phyloP scores from a whole-genome alignment of 2,888 invertebrate species.

The Ephialtes manifestator region DNA sequence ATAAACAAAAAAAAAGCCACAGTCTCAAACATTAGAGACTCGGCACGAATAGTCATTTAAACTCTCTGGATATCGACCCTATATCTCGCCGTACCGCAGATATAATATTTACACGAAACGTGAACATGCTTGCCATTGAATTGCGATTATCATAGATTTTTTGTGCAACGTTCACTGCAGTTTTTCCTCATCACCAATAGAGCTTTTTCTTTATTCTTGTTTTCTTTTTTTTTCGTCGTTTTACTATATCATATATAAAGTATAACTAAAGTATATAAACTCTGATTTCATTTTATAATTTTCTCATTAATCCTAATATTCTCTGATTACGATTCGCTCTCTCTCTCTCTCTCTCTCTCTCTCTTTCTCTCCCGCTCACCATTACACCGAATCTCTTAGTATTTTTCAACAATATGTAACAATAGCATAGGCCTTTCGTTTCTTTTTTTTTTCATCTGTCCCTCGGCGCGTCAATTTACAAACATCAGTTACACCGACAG shows the following conservation, averaged over 20 bases:
- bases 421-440: conserved; percentile 83
- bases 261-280: conserved; percentile 84
- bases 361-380: conserved; percentile 66
- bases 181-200: conserved; percentile 72
- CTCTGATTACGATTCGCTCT: conserved; percentile 81
- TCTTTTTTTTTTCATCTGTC: conserved; percentile 70
- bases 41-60: conserved; percentile 77
- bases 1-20: conserved; percentile 73
- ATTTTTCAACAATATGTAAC: conserved; percentile 83
- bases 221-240: conserved; percentile 53
- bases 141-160: conserved; percentile 77
- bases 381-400: conserved; percentile 74
- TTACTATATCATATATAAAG: conserved; percentile 75
- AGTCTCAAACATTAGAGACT: conserved; percentile 75
- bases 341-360: conserved; percentile 72
- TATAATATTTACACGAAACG: conserved; percentile 78
- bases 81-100: conserved; percentile 56
- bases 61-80: conserved; percentile 74
- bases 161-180: conserved; percentile 81
- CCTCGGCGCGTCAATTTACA: conserved; percentile 78
- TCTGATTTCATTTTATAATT: conserved; percentile 83
- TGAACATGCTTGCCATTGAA: conserved; percentile 75
- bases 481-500: conserved; percentile 74
- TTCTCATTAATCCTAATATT: conserved; percentile 81
- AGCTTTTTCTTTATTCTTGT: conserved; percentile 65